These are phyloP conservation scores for Drosophila cyrtoloma DNA, from an alignment of 2,888 invertebrate genomes.

Conservation along the genomic window DNA sequence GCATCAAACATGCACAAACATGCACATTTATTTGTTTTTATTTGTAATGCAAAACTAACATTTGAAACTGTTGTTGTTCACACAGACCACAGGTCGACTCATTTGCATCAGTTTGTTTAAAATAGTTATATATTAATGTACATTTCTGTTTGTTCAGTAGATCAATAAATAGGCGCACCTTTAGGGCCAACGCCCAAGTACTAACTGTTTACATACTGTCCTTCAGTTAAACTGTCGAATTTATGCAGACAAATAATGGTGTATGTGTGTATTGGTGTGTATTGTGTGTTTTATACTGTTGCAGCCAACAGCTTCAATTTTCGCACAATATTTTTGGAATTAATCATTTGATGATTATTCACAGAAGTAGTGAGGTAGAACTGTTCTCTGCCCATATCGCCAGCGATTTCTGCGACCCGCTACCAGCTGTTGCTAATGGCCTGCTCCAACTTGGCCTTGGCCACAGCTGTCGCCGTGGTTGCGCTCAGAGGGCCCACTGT, in stretches of 20 bases:
- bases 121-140: conserved; percentile 17
- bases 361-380: conserved; percentile 84
- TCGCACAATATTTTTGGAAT: conserved; percentile 51
- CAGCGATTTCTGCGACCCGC: not conserved
- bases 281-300: conserved; percentile 28
- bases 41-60: conserved; percentile 19
- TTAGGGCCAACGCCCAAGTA: conserved; percentile 20
- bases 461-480: conserved; percentile 55
- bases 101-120: conserved; percentile 11
- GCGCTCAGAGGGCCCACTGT: conserved; percentile 52
- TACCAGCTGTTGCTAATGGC: conserved; percentile 85
- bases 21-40: conserved; percentile 9
- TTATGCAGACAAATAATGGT: conserved; percentile 16
- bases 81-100: not conserved
- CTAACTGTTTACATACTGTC: conserved; percentile 15
- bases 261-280: conserved; percentile 12
- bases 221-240: conserved; percentile 13
- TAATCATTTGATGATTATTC: conserved; percentile 82
- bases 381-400: conserved; percentile 56
- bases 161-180: conserved; percentile 13
- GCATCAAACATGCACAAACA: conserved; percentile 49
- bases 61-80: not conserved
- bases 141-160: conserved; percentile 23
- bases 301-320: conserved; percentile 28
- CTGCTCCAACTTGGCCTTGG: conserved; percentile 83